Evolutionary conservation across 2,113 vertebrate species (phyloP).

Genomic region (Erythrolamprus reginae): DNA sequence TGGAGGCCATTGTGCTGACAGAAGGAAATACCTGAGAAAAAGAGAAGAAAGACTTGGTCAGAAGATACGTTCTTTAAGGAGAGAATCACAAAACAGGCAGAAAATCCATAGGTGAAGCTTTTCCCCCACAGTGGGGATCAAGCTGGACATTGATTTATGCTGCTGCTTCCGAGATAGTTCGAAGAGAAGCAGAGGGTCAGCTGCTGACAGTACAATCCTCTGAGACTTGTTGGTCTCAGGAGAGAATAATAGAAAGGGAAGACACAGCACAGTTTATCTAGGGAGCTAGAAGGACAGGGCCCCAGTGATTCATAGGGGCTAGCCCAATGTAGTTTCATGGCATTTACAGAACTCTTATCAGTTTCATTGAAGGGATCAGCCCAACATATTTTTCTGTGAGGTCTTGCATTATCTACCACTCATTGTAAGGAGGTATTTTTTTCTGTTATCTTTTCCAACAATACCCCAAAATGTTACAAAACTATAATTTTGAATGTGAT

Average conservation of each 20-base stretch:
- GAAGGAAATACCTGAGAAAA: conserved; percentile 79
- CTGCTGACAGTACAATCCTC: background rate
- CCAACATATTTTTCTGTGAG: background rate
- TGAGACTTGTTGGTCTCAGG: background rate
- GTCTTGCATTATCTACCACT: background rate
- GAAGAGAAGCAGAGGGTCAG: background rate
- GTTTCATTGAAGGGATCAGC: background rate
- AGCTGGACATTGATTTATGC: background rate
- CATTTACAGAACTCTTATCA: background rate
- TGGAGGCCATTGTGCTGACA: conserved; percentile 74
- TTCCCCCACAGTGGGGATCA: background rate
- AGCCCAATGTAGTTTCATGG: background rate
- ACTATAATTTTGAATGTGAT: background rate
- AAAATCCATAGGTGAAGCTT: background rate
- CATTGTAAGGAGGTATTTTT: background rate
- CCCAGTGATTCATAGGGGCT: background rate
- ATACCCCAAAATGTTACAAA: background rate
- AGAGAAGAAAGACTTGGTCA: background rate
- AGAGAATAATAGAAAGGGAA: background rate
- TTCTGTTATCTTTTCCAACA: background rate
- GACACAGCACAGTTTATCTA: background rate
- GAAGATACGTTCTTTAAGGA: background rate
- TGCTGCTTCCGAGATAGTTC: background rate
- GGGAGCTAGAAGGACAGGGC: background rate
- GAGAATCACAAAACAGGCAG: background rate